Base-by-base conservation (phyloP, 2,888 invertebrate genomes). In the Cheilosia vernalis region DNA sequence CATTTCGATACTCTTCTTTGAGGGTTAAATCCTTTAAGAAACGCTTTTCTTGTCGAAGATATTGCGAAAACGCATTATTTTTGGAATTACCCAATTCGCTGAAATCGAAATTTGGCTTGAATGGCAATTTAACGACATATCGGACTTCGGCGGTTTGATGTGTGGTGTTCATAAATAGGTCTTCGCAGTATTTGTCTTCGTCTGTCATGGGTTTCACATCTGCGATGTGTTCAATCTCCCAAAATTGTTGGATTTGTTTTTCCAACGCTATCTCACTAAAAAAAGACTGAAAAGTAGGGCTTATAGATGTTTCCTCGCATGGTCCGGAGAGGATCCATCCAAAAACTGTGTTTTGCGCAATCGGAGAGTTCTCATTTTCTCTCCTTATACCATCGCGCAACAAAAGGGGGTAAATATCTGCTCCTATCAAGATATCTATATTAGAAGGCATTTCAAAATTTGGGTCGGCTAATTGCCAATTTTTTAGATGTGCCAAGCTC, bases 281-380 rank as follows among this genome's bases (percentile, higher is more conserved):
- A 24, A 72, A 72, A 1, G 60, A 24, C 24, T 24, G 24, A 24
- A 24, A 24, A 21, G 4, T 56, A 17, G 6, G 44, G 21, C 5
- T 15, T 51, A 3, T 7, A 15, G 40, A 40, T 15, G 40, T 40
- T 49, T 60, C 60, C 13, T 58, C 10, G 40, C 47, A 70, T 24
- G 70, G 56, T 3, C 70, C 70, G 2, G 49, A 60, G 10, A 70
- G 21, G 3, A 70, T 60, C 70, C 70, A 70, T 13, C 58, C 70
- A 60, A 70, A 70, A 17, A 70, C 51, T 2, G 47, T 70, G 24
- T 60, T 70, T 47, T 60, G 47, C 15, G 70, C 70, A 27, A 60
- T 60, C 15, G 60, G 49, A 49, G 47, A 47, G 27, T 13, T 6
- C 0, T 61, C 17, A 13, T 53, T 42, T 40, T 72, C 53, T 61